These are phyloP conservation scores for Paradisaea rubra DNA, from an alignment of 2,113 vertebrate species.

Conservation along the genomic window DNA sequence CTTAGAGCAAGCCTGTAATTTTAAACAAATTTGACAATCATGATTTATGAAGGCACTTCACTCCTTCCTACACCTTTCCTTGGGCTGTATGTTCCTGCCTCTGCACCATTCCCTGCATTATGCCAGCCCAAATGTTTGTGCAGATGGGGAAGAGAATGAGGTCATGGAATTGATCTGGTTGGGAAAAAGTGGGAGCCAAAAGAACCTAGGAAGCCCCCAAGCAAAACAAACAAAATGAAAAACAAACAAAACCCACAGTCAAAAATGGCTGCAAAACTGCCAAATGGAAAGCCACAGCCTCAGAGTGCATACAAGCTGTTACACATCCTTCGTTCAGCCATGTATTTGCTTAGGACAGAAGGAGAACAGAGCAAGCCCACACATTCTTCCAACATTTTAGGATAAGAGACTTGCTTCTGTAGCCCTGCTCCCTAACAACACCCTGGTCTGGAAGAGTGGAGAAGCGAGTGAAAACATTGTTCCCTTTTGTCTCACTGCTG, in stretches of 20 bases:
- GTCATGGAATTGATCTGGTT: neutral
- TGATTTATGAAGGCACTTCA: neutral
- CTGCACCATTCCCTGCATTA: neutral
- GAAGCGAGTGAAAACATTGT: fast-evolving
- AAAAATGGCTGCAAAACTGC: conserved; percentile 15
- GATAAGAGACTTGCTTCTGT: neutral
- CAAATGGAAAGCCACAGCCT: conserved; percentile 17
- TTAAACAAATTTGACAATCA: neutral
- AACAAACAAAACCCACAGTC: conserved; percentile 13
- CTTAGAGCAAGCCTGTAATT: neutral
- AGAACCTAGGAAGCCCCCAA: conserved; percentile 18
- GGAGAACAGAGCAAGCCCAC: neutral
- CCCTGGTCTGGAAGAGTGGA: neutral
- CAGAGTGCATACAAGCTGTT: neutral
- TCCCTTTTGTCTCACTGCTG: neutral
- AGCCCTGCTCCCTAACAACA: neutral
- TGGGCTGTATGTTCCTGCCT: neutral
- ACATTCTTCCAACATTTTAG: neutral
- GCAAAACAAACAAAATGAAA: conserved; percentile 21
- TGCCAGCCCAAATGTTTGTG: conserved; percentile 43
- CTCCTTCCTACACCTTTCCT: neutral
- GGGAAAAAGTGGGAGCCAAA: conserved; percentile 14
- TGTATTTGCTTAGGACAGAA: neutral
- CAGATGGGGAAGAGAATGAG: conserved; percentile 39
- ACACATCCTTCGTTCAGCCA: neutral